phyloP scores from a whole-genome alignment of 1,140 invertebrate species.

The Calephelis virginiensis region DNA sequence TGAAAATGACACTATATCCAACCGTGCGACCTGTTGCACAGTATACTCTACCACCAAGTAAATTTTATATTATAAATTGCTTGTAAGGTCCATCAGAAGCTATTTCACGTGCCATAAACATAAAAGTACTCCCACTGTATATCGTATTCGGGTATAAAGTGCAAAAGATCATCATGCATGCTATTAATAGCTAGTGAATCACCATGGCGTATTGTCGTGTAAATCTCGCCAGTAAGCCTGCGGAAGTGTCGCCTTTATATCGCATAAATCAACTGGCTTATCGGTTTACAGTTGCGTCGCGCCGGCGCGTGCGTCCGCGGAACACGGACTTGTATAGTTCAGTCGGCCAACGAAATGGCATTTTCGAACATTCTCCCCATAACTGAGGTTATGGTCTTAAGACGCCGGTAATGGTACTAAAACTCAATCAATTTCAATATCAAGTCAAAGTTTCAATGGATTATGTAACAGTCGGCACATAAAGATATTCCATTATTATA shows the following conservation, averaged over 20 bases:
- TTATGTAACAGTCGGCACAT: too few relatives aligned
- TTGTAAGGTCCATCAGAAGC: too few relatives aligned
- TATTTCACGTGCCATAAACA: too few relatives aligned
- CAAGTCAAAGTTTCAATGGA: too few relatives aligned
- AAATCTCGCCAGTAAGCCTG: constrained; percentile 53
- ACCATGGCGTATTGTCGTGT: constrained; percentile 33
- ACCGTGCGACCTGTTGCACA: too few relatives aligned
- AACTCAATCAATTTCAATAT: too few relatives aligned
- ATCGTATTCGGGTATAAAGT: constrained; percentile 12
- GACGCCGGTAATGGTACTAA: too few relatives aligned
- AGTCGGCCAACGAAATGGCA: not conserved
- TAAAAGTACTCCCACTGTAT: constrained; percentile 2
- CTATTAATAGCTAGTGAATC: constrained; percentile 14
- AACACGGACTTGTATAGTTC: constrained; percentile 34
- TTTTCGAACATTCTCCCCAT: not conserved
- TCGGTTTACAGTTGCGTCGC: constrained; percentile 47
- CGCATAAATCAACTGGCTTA: constrained; percentile 63
- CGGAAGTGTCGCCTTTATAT: constrained; percentile 61
- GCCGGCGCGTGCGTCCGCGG: constrained; percentile 36
- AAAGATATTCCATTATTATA: too few relatives aligned
- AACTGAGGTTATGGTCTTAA: too few relatives aligned
- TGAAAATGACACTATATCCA: too few relatives aligned
- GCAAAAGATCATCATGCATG: constrained; percentile 12
- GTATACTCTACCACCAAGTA: too few relatives aligned
- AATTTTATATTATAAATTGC: too few relatives aligned